phyloP scores from a whole-genome alignment of 1,140 invertebrate genomes.

The Sarcophaga bullata region DNA sequence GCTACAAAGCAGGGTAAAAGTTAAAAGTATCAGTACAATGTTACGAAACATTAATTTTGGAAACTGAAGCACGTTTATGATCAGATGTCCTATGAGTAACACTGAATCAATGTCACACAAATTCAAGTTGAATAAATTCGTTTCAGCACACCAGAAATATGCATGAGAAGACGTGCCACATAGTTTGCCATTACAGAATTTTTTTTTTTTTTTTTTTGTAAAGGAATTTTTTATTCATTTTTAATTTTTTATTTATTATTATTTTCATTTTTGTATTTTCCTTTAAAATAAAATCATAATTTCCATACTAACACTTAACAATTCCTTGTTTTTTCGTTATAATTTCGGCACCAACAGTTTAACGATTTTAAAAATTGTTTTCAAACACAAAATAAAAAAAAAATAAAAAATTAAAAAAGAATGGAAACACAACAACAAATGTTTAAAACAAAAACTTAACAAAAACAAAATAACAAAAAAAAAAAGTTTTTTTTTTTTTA shows the following conservation, averaged over 20 bases:
- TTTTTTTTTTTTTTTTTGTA: no score
- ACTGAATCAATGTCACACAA: no score
- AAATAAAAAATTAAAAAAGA: background rate
- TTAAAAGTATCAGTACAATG: no score
- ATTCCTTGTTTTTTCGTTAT: background rate
- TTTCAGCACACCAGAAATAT: no score
- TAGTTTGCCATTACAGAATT: no score
- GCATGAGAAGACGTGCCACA: no score
- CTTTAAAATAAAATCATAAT: no score
- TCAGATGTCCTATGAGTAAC: no score
- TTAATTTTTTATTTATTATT: background rate
- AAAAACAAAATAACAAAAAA: slow-evolving; percentile 35
- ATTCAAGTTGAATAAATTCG: no score
- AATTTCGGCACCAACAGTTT: background rate
- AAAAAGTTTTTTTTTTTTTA: background rate
- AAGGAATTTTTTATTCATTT: background rate
- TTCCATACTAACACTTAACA: slow-evolving; percentile 36
- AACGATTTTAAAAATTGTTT: background rate
- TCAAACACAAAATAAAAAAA: background rate
- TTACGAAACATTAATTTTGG: no score
- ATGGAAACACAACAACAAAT: slow-evolving; percentile 17
- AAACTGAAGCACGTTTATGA: no score
- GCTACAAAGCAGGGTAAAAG: no score
- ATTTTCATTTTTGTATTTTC: background rate
- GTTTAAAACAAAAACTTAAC: slow-evolving; percentile 36